Evolutionary conservation across 2,797 vertebrate genomes (phyloP).

Genomic region (Prunella strophiata): DNA sequence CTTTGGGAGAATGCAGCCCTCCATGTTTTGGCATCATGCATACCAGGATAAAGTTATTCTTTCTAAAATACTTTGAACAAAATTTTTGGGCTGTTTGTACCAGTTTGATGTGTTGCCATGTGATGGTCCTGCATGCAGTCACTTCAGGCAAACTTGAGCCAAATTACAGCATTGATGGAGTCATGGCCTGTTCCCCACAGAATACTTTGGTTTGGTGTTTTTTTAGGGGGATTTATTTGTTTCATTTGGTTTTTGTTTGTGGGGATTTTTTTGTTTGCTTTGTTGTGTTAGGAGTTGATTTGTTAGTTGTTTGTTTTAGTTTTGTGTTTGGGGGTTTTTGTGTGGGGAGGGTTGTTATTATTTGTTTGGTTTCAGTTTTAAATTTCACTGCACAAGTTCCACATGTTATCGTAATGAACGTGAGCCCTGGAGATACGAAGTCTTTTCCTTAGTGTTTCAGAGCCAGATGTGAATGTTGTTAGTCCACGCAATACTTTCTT

Average conservation of each 20-base stretch:
- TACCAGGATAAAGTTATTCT: not conserved
- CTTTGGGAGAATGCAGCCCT: not conserved
- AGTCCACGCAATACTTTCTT: not conserved
- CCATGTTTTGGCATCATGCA: not conserved
- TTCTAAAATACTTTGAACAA: not conserved
- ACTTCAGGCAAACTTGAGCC: not conserved
- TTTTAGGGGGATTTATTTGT: fast-evolving
- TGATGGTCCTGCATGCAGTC: not conserved
- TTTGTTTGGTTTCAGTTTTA: not conserved
- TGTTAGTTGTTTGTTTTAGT: not conserved
- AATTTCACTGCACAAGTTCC: not conserved
- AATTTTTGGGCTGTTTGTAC: not conserved
- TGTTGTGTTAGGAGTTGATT: not conserved
- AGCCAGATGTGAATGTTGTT: not conserved
- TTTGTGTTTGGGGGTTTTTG: not conserved
- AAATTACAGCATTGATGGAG: not conserved
- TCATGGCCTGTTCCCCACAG: not conserved
- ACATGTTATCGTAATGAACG: not conserved
- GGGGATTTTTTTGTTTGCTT: not conserved
- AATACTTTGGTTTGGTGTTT: not conserved
- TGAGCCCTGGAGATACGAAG: not conserved
- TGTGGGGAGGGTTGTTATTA: not conserved
- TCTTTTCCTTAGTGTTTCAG: not conserved
- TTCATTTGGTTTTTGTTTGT: not conserved
- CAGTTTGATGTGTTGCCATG: not conserved